phyloP scores from a whole-genome alignment of 23 tunicate genomes.

The Styela clava region DNA sequence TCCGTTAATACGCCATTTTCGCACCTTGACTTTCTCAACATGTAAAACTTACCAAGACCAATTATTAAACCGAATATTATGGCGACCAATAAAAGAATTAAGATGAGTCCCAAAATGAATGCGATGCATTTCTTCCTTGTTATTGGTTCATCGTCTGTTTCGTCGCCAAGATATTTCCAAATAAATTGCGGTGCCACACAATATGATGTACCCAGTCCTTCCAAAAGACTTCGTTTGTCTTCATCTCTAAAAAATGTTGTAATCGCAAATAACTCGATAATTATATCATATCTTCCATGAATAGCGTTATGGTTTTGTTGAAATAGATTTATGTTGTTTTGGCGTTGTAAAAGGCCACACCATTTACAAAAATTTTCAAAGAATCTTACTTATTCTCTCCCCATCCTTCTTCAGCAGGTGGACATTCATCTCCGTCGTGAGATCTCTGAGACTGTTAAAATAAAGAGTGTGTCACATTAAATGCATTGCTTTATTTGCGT shows the following conservation, averaged over 20 bases:
- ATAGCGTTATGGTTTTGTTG: too few relatives aligned
- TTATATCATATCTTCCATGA: too few relatives aligned
- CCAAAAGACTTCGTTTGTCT: constrained; percentile 51
- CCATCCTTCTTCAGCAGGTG: constrained; percentile 14
- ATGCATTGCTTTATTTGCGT: too few relatives aligned
- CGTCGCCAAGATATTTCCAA: constrained; percentile 91
- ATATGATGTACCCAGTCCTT: constrained; percentile 80
- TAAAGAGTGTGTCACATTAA: too few relatives aligned
- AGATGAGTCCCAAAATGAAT: constrained; percentile 61
- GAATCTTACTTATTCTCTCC: background rate
- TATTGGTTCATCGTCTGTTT: constrained; percentile 79
- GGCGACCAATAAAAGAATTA: constrained; percentile 66
- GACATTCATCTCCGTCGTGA: background rate
- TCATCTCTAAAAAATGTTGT: constrained; percentile 14
- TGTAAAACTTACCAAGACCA: constrained; percentile 75
- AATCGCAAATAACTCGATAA: background rate
- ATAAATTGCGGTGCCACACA: constrained; percentile 64
- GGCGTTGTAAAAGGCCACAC: too few relatives aligned
- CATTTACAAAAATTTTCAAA: too few relatives aligned
- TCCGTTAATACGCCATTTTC: too few relatives aligned
- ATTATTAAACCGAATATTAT: constrained; percentile 73
- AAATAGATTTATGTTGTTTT: too few relatives aligned
- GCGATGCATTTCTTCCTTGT: constrained; percentile 89
- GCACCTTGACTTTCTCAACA: too few relatives aligned
- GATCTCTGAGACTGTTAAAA: background rate